Evolutionary conservation across 2,113 vertebrate genomes (phyloP).

Genomic region (Scomber colias): DNA sequence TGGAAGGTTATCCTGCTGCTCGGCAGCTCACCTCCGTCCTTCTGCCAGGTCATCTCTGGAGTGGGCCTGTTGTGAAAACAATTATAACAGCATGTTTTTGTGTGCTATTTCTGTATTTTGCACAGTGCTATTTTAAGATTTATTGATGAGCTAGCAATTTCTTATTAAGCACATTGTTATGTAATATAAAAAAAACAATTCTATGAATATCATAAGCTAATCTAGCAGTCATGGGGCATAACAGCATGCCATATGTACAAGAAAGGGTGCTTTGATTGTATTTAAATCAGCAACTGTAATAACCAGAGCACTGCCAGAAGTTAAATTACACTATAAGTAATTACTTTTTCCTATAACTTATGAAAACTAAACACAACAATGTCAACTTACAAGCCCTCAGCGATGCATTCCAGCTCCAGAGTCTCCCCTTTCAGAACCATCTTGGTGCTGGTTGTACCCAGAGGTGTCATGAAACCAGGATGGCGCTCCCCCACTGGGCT

Average conservation of each 20-base stretch:
- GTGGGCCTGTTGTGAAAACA: conserved; percentile 87
- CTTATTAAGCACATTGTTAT: neutral
- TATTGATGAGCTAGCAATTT: neutral
- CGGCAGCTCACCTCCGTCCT: conserved; percentile 90
- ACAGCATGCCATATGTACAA: too few relatives aligned
- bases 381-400: conserved; percentile 93
- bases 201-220: too few relatives aligned
- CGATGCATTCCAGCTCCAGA: conserved; percentile 94
- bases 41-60: conserved; percentile 92
- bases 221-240: too few relatives aligned
- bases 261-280: too few relatives aligned
- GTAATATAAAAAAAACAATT: neutral
- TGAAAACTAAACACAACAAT: neutral
- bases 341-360: neutral
- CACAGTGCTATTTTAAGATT: neutral
- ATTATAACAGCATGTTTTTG: neutral
- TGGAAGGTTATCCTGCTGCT: conserved; percentile 85
- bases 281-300: too few relatives aligned
- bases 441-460: conserved; percentile 88
- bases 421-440: conserved; percentile 92
- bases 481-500: conserved; percentile 87
- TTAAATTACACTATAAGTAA: neutral
- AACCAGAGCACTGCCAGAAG: too few relatives aligned
- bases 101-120: too few relatives aligned
- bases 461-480: conserved; percentile 90